These are phyloP conservation scores for Heteromyza rotundicornis DNA, from an alignment of 2,888 invertebrate genomes.

Conservation along the genomic window DNA sequence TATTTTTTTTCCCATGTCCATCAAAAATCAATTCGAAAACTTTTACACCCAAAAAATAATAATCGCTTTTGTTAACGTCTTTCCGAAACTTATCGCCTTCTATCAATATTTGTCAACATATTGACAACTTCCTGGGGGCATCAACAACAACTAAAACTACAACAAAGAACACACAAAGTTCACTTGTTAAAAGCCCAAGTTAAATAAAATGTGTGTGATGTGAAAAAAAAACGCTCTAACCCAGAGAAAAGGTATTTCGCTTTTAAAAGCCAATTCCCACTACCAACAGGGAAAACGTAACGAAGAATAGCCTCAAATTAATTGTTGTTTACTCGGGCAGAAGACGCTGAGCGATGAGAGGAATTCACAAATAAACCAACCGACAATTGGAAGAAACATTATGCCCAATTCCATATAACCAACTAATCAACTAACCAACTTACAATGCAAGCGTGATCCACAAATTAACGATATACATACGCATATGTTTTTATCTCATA, in stretches of 20 bases:
- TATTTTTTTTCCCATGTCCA: no score
- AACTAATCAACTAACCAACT: no score
- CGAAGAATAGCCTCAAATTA: conserved; percentile 14
- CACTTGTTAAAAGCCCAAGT: background rate
- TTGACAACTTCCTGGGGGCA: background rate
- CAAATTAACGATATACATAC: conserved; percentile 15
- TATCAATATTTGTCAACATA: background rate
- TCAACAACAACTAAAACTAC: background rate
- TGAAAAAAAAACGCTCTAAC: background rate
- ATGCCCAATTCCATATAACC: background rate
- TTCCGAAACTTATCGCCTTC: no score
- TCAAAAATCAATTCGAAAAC: no score
- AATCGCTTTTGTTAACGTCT: no score
- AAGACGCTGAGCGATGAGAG: conserved; percentile 2
- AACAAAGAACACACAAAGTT: background rate
- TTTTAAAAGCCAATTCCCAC: conserved; percentile 18
- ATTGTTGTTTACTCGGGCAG: conserved; percentile 1
- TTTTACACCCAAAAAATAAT: no score
- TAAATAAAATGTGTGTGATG: conserved; percentile 7
- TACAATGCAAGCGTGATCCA: conserved; percentile 14
- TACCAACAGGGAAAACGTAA: background rate
- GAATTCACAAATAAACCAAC: background rate
- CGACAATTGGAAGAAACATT: conserved; percentile 4
- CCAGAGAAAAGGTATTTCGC: conserved; percentile 15
- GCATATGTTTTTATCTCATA: background rate